phyloP scores from a whole-genome alignment of 2,113 vertebrate genomes.

The Burhinus bistriatus region DNA sequence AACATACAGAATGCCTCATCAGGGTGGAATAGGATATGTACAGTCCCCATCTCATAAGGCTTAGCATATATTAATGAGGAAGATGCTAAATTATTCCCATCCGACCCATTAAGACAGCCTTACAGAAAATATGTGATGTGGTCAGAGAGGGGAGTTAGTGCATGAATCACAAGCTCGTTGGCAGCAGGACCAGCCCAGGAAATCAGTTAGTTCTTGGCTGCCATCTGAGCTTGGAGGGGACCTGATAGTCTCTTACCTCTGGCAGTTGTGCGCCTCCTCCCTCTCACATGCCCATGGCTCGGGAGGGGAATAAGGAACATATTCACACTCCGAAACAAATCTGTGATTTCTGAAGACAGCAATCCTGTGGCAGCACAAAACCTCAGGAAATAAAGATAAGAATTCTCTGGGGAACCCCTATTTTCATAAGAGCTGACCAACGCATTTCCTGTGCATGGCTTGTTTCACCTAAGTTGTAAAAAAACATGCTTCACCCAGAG shows the following conservation, averaged over 20 bases:
- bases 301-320: background rate
- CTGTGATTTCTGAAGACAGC: background rate
- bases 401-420: background rate
- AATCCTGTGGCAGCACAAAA: background rate
- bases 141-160: slow-evolving; percentile 1
- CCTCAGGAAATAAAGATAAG: background rate
- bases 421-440: background rate
- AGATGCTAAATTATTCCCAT: slow-evolving; percentile 51
- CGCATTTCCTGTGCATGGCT: background rate
- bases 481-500: background rate
- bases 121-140: slow-evolving; percentile 18
- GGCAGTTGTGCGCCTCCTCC: background rate
- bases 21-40: background rate
- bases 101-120: background rate
- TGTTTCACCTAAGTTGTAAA: background rate
- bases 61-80: slow-evolving; percentile 38
- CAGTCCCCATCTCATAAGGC: background rate
- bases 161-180: slow-evolving; percentile 22
- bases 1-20: background rate
- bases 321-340: background rate
- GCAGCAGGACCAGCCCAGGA: slow-evolving; percentile 26
- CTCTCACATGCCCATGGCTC: background rate
- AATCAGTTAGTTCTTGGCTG: slow-evolving; percentile 37
- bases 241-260: background rate
- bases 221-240: background rate